Evolutionary conservation across 2,113 vertebrate species (phyloP).

Genomic region (Menura novaehollandiae): DNA sequence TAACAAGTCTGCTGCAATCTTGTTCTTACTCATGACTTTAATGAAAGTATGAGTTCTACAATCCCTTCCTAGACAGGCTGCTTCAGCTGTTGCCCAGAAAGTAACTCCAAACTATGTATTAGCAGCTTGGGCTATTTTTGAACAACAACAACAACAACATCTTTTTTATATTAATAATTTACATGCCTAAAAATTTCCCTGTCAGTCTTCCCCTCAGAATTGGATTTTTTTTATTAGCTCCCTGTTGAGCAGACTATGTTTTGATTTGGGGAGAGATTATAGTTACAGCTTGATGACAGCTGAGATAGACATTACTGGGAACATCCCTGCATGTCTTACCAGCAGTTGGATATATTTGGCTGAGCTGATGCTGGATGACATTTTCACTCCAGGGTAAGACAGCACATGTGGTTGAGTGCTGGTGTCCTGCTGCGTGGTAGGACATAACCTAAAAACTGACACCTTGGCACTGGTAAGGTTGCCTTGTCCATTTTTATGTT

Average conservation of each 20-base stretch:
- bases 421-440: neutral
- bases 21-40: neutral
- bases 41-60: neutral
- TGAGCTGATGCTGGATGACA: neutral
- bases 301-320: neutral
- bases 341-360: neutral
- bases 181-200: constrained; percentile 28
- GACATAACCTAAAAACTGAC: neutral
- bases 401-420: neutral
- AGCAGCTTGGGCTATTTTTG: constrained; percentile 23
- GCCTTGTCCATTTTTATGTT: neutral
- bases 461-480: neutral
- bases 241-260: constrained; percentile 36
- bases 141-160: neutral
- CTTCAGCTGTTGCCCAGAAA: constrained; percentile 12
- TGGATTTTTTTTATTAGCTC: constrained; percentile 34
- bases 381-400: constrained; percentile 1
- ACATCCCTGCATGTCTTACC: neutral
- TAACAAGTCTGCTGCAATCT: neutral
- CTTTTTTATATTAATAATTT: constrained; percentile 26
- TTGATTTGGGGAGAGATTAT: constrained; percentile 15
- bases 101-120: neutral
- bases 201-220: neutral
- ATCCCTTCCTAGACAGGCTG: constrained; percentile 2
- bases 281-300: constrained; percentile 3